Base-by-base conservation (phyloP, 1,140 invertebrate species). In the Eufriesea mexicana region DNA sequence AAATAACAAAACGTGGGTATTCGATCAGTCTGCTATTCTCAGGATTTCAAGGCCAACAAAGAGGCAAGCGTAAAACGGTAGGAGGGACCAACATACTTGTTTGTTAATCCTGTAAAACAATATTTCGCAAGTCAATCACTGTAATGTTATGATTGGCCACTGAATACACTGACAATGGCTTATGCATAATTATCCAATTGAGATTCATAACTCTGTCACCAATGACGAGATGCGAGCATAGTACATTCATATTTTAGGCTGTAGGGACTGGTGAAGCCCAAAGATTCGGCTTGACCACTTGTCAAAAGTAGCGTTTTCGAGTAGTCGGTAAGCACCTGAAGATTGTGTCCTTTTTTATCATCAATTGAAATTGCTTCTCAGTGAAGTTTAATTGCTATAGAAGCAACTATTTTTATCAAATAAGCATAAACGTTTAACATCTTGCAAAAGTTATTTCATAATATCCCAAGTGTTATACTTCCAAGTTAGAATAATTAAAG, bases 161-260 rank as follows among this genome's bases (percentile, higher is more conserved):
- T 90, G 90, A 89, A 87, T 84, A 90, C 89, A 88, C 84, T 75
- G 90, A 89, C 90, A 92, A 93, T 93, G 89, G 91, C 89, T 92
- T 91, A 91, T 90, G 87, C 87, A 92, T 94, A 94, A 94, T 94
- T 93, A 94, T 94, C 90, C 94, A 94, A 94, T 94, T 94, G 94
- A 94, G 93, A 93, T 92, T 93, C 92, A 93, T 94, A 92, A 93
- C 90, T 93, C 90, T 92, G 86, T 86, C 89, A 91, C 89, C 83
- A 90, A 85, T 85, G 88, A 86, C 83, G 90, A 89, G 83, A 89
- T 90, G 89, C 87, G 78, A 75, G 84, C 82, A 73, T 91, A 89
- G 86, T 75, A 87, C 91, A 92, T 92, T 93, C 90, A 89, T 91
- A 92, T 94, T 93, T 94, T 94, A 92, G 92, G 91, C 86, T 91